These are phyloP conservation scores for Melieria crassipennis DNA, from an alignment of 2,888 invertebrate species.

Conservation along the genomic window DNA sequence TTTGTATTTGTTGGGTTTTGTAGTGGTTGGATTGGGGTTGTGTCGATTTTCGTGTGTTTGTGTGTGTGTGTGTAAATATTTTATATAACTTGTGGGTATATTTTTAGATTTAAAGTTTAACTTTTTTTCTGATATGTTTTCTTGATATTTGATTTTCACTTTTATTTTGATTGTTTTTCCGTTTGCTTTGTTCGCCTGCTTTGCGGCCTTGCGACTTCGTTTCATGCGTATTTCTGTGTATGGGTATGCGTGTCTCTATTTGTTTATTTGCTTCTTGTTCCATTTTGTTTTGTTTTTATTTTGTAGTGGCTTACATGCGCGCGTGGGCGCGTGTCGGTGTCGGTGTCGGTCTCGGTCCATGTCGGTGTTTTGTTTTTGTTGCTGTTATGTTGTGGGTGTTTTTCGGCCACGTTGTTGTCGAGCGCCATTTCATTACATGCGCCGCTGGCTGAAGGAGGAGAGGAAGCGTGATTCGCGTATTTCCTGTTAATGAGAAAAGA, in stretches of 20 bases:
- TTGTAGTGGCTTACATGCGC: too few relatives aligned
- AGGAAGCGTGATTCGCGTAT: constrained; percentile 36
- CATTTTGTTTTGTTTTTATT: not conserved
- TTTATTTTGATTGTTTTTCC: constrained; percentile 9
- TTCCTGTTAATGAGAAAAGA: constrained; percentile 37
- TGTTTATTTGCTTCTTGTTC: not conserved
- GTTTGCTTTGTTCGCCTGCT: constrained; percentile 10
- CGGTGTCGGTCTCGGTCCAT: not conserved
- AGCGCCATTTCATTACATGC: constrained; percentile 39
- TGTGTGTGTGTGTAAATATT: too few relatives aligned
- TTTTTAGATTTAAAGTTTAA: constrained; percentile 24
- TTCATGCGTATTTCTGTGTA: not conserved
- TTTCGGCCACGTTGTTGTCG: not conserved
- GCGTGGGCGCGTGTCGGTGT: not conserved
- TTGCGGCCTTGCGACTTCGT: not conserved
- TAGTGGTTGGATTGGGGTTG: too few relatives aligned
- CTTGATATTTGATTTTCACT: not conserved
- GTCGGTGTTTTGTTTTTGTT: not conserved
- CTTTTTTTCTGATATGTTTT: constrained; percentile 33
- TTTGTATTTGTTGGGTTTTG: too few relatives aligned
- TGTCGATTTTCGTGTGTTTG: too few relatives aligned
- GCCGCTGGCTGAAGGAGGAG: constrained; percentile 46
- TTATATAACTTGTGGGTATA: not conserved
- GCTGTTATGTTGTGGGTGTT: not conserved
- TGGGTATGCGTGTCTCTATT: not conserved